phyloP scores from a whole-genome alignment of 2,113 vertebrate species.

The Heliornis fulica region DNA sequence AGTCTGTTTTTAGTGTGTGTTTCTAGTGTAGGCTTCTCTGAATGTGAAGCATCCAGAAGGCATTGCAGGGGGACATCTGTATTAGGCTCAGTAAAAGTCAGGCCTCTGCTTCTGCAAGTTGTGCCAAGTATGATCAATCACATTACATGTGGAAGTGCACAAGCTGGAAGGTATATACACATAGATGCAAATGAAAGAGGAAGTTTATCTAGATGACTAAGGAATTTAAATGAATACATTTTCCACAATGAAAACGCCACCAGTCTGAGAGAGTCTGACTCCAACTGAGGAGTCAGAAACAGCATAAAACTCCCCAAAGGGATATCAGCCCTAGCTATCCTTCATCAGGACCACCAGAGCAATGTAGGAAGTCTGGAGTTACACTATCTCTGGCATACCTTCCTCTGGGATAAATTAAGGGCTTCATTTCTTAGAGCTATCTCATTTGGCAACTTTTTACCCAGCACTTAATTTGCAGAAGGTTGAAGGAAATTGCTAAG shows the following conservation, averaged over 20 bases:
- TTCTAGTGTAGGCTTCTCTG: neutral
- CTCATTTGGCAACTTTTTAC: neutral
- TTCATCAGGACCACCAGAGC: neutral
- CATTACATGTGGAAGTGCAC: neutral
- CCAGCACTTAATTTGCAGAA: neutral
- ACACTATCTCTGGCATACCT: neutral
- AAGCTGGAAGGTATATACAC: neutral
- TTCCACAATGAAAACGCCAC: accelerated
- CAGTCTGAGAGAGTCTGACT: neutral
- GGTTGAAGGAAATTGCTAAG: neutral
- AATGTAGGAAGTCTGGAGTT: neutral
- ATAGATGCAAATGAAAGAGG: neutral
- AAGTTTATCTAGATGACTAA: neutral
- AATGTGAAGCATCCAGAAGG: neutral
- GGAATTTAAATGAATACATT: neutral
- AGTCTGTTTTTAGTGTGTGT: neutral
- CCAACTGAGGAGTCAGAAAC: neutral
- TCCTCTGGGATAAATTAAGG: neutral
- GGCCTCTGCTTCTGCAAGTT: neutral
- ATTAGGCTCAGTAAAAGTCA: neutral
- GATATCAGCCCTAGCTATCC: neutral
- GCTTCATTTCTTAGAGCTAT: neutral
- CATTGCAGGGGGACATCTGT: neutral
- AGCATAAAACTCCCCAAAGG: neutral
- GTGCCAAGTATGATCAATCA: neutral